These are phyloP conservation scores for Bedellia somnulentella DNA, from an alignment of 2,888 invertebrate genomes.

Conservation along the genomic window DNA sequence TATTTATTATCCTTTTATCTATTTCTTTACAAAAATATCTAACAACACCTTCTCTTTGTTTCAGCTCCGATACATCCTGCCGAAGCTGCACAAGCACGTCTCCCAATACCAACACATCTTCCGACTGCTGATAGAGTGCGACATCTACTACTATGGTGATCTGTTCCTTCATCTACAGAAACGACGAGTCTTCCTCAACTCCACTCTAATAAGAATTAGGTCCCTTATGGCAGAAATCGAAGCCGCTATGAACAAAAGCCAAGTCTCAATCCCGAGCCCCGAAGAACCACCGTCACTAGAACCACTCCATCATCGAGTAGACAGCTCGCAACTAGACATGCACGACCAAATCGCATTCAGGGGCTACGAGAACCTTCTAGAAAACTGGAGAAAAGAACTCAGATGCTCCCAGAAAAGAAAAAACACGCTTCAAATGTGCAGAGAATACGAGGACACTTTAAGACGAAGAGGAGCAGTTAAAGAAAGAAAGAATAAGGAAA, in stretches of 20 bases:
- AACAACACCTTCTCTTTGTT: no score
- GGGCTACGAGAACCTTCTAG: slow-evolving; percentile 59
- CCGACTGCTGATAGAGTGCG: slow-evolving; percentile 27
- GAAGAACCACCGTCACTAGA: no score
- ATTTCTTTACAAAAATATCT: no score
- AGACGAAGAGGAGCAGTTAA: not conserved
- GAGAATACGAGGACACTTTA: not conserved
- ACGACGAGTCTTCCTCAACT: slow-evolving; percentile 33
- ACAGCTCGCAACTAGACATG: slow-evolving; percentile 55
- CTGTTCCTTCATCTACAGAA: slow-evolving; percentile 41
- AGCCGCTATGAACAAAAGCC: slow-evolving; percentile 37
- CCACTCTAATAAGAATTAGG: slow-evolving; percentile 32
- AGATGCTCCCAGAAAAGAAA: slow-evolving; percentile 24
- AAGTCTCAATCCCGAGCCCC: slow-evolving; percentile 27
- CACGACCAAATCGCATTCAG: slow-evolving; percentile 65
- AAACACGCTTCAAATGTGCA: not conserved
- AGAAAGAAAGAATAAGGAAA: not conserved
- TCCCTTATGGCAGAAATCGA: slow-evolving; percentile 60
- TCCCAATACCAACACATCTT: slow-evolving; percentile 37
- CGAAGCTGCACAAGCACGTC: slow-evolving; percentile 56
- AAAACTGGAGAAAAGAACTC: slow-evolving; percentile 60
- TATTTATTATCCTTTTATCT: no score
- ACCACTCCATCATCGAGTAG: slow-evolving; percentile 41
- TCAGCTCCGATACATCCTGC: slow-evolving; percentile 61
- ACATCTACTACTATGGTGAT: slow-evolving; percentile 37